A percentile compares a stretch with the other conserved stretches of the same genome.
Conservation (phyloP, 2,113 vertebrate species). For the Zosterops lateralis region DNA sequence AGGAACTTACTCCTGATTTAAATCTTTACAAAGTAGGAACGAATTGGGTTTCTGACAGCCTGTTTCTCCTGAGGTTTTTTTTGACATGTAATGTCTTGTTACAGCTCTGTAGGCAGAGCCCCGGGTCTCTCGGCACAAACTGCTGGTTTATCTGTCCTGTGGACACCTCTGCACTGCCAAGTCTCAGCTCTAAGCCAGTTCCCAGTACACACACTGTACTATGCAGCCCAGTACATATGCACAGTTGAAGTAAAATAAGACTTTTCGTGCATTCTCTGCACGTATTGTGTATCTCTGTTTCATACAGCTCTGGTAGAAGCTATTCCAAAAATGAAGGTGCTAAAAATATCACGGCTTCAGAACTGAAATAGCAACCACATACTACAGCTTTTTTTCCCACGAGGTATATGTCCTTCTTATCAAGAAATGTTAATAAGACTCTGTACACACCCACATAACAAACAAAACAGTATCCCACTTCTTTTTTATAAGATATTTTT, state of each 20-base stretch:
- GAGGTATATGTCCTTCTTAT: neutral
- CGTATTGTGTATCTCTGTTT: constrained; percentile 34
- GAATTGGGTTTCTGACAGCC: neutral
- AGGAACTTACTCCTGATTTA: neutral
- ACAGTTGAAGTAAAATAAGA: neutral
- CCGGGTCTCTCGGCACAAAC: neutral
- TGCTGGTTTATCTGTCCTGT: neutral
- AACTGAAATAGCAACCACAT: neutral
- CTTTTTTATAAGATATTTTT: neutral
- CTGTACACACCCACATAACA: neutral
- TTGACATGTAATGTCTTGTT: neutral
- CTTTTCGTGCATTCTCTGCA: constrained; percentile 35
- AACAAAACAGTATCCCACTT: neutral
- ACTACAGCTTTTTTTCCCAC: neutral
- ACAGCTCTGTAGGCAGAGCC: neutral
- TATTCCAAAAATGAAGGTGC: constrained; percentile 49
- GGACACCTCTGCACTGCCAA: neutral
- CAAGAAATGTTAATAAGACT: neutral
- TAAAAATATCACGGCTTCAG: constrained; percentile 37
- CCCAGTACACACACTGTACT: constrained; percentile 20
- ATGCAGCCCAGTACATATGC: neutral
- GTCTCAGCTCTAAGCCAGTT: constrained; percentile 40
- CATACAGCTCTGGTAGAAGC: neutral
- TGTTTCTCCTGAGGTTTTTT: neutral
- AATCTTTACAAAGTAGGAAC: neutral